Percentiles rank a stretch among this genome's conserved stretches.
Evolutionary conservation across 2,888 invertebrate species (phyloP).

Genomic region (Agrochola lychnidis): DNA sequence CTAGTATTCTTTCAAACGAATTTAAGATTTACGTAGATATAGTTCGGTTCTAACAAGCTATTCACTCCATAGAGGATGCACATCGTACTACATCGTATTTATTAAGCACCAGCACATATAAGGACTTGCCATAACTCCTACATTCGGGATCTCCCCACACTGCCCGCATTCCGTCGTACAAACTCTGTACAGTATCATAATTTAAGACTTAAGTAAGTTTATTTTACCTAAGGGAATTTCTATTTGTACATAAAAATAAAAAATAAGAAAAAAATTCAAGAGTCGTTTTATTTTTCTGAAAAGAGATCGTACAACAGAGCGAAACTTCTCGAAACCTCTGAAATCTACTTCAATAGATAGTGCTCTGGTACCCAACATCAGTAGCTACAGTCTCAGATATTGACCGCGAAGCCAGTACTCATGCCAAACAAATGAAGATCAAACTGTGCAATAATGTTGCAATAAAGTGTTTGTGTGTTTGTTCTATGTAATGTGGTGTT

Average conservation of each 20-base stretch:
- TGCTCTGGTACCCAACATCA: not conserved
- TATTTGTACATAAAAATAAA: slow-evolving; percentile 88
- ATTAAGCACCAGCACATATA: slow-evolving; percentile 68
- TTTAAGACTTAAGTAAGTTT: slow-evolving; percentile 86
- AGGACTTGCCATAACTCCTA: slow-evolving; percentile 74
- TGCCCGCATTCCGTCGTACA: slow-evolving; percentile 83
- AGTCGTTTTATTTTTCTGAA: slow-evolving; percentile 44
- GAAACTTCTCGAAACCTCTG: not conserved
- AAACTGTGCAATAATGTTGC: not conserved
- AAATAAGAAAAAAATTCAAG: slow-evolving; percentile 67
- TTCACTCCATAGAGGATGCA: slow-evolving; percentile 56
- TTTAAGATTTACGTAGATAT: slow-evolving; percentile 54
- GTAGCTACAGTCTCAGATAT: not conserved
- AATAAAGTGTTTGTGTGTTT: not conserved
- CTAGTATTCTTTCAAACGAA: slow-evolving; percentile 48
- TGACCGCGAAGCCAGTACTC: slow-evolving; percentile 1
- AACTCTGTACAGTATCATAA: slow-evolving; percentile 79
- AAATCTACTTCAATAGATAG: not conserved
- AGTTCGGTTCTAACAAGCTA: slow-evolving; percentile 55
- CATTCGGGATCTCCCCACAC: slow-evolving; percentile 78
- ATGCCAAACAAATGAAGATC: not conserved
- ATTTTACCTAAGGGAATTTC: slow-evolving; percentile 84
- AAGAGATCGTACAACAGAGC: not conserved
- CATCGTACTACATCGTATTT: slow-evolving; percentile 69
- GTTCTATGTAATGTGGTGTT: no score